These are phyloP conservation scores for Gerris lacustris DNA, from an alignment of 2,888 invertebrate species.

Conservation along the genomic window DNA sequence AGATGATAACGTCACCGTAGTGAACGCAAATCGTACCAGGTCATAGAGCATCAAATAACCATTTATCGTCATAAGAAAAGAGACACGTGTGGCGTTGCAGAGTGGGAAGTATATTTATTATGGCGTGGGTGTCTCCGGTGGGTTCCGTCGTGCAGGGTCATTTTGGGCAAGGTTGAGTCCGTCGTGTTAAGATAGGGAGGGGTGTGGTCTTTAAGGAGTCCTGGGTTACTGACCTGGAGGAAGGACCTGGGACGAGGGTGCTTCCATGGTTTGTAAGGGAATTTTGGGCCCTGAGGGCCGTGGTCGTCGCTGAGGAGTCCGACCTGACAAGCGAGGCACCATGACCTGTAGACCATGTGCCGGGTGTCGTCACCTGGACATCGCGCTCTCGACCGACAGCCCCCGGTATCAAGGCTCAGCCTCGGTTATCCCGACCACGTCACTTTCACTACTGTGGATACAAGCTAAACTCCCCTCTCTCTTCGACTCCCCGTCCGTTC, in stretches of 20 bases:
- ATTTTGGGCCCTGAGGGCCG: slow-evolving; percentile 30
- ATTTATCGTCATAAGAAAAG: too few species aligned
- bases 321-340: slow-evolving; percentile 34
- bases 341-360: slow-evolving; percentile 31
- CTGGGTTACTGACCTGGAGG: slow-evolving; percentile 7
- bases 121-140: too few species aligned
- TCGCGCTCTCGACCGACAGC: slow-evolving; percentile 9
- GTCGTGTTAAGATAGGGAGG: neutral
- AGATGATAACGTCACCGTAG: too few species aligned
- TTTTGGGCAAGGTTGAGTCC: too few species aligned
- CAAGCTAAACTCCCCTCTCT: neutral
- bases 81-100: too few species aligned
- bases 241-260: slow-evolving; percentile 37
- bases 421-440: neutral
- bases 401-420: neutral
- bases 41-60: too few species aligned
- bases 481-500: neutral
- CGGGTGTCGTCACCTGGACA: slow-evolving; percentile 18
- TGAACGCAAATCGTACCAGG: too few species aligned
- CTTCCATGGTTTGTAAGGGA: slow-evolving; percentile 37
- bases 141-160: too few species aligned
- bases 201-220: neutral
- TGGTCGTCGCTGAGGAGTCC: slow-evolving; percentile 24
- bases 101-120: too few species aligned
- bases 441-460: neutral